Evolutionary conservation across 1,140 invertebrate genomes (phyloP).

Genomic region (Diorhabda elongata): DNA sequence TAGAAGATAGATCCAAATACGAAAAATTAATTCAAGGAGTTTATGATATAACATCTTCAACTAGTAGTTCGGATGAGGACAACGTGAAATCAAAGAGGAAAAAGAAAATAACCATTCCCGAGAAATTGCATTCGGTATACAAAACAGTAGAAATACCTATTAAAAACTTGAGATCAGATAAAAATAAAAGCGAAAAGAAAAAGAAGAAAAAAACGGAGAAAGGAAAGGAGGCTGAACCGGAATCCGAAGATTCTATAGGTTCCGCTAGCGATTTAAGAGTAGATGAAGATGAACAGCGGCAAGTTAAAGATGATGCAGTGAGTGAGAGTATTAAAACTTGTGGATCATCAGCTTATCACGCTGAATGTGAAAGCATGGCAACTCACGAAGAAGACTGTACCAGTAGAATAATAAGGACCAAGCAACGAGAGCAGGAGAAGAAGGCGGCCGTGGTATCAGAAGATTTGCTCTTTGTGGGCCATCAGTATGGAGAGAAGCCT

Average conservation of each 20-base stretch:
- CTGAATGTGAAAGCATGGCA: conserved; percentile 66
- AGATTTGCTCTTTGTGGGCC: conserved; percentile 62
- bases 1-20: conserved; percentile 75
- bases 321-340: conserved; percentile 65
- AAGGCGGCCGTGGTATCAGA: conserved; percentile 36
- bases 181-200: conserved; percentile 25
- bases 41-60: conserved; percentile 59
- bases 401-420: conserved; percentile 45
- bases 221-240: conserved; percentile 36
- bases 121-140: conserved; percentile 47
- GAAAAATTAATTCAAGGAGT: conserved; percentile 64
- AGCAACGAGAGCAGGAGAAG: conserved; percentile 44
- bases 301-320: conserved; percentile 43
- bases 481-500: conserved; percentile 75
- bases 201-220: conserved; percentile 37
- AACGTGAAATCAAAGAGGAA: conserved; percentile 38
- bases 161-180: conserved; percentile 28
- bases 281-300: conserved; percentile 45
- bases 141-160: conserved; percentile 50
- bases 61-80: conserved; percentile 52
- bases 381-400: conserved; percentile 58
- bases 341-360: conserved; percentile 66
- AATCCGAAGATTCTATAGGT: conserved; percentile 63
- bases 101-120: conserved; percentile 37
- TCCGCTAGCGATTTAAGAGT: conserved; percentile 67